A percentile compares a stretch with the other conserved stretches of the same genome.
Conservation (phyloP, 1,140 invertebrate genomes). For the Apocrypta bakeri region DNA sequence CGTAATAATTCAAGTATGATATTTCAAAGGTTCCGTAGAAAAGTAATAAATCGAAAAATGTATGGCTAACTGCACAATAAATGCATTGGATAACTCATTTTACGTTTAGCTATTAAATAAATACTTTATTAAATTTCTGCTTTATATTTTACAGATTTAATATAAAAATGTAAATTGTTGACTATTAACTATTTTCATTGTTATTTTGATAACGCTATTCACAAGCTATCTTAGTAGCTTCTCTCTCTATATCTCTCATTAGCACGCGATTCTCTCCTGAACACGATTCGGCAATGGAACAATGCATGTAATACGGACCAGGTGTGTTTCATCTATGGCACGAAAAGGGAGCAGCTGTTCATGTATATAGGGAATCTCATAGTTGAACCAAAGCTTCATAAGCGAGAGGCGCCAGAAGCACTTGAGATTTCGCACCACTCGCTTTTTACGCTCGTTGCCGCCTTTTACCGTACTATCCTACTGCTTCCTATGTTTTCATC, state of each 20-base stretch:
- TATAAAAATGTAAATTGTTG: no score
- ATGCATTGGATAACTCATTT: no score
- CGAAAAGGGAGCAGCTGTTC: background rate
- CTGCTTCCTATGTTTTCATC: background rate
- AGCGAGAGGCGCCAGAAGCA: background rate
- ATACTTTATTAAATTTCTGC: no score
- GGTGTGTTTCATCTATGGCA: background rate
- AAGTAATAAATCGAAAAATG: no score
- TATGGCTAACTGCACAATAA: no score
- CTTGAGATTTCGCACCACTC: constrained; percentile 6
- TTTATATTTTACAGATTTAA: no score
- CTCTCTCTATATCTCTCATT: background rate
- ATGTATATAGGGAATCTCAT: background rate
- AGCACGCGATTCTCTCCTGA: background rate
- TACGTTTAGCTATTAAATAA: no score
- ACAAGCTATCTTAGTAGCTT: background rate
- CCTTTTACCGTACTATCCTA: background rate
- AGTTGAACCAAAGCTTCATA: constrained; percentile 15
- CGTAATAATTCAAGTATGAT: no score
- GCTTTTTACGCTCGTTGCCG: constrained; percentile 1
- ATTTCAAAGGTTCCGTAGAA: no score
- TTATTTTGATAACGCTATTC: background rate
- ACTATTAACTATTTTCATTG: no score
- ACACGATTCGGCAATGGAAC: background rate
- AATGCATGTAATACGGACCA: background rate